Base-by-base conservation (phyloP, 1,140 invertebrate species). In the Aplysia californica region DNA sequence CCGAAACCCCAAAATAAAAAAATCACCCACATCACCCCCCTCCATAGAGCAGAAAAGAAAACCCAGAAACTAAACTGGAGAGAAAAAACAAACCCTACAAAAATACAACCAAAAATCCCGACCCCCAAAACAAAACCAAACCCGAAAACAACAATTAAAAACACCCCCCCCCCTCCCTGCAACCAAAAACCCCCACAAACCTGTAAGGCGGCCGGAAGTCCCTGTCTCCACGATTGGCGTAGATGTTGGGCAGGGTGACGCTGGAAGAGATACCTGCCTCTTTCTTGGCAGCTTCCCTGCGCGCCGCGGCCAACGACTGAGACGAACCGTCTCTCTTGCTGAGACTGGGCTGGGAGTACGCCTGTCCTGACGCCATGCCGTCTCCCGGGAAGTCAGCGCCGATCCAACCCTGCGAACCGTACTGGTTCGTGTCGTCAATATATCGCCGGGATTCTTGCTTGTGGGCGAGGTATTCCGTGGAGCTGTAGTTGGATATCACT, bases 401-500 rank as follows among this genome's bases (percentile, higher is more conserved):
- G 6, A 55, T 67, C 41, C 76, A 73, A 29, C 36, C 44, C 33
- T 41, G 59, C 26, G 39, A 59, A 5, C 50, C 41, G 55, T 68
- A 35, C 69, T 41, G 61, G 15, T 2, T 29, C 0, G 59, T 29
- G 2, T 69, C 71, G 15, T 68, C 71, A 3, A 83, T 80, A 0
- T 80, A 77, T 23, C 82, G 76, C 33, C 83, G 61, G 70, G 81
- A 75, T 71, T 87, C 85, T 44, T 86, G 84, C 66, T 85, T 87
- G 72, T 88, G 87, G 31, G 84, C 86, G 29, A 88, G 78, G 79
- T 88, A 88, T 70, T 88, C 87, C 2, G 83, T 85, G n/a, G 87
- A 88, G 76, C 86, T 87, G 69, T 87, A 88, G 80, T 82, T 88
- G 5, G 81, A 75, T 3, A 73, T 21, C 38, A 26, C 56, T 61